Conservation (phyloP, 2,797 vertebrate species). For the Artibeus jamaicensis region DNA sequence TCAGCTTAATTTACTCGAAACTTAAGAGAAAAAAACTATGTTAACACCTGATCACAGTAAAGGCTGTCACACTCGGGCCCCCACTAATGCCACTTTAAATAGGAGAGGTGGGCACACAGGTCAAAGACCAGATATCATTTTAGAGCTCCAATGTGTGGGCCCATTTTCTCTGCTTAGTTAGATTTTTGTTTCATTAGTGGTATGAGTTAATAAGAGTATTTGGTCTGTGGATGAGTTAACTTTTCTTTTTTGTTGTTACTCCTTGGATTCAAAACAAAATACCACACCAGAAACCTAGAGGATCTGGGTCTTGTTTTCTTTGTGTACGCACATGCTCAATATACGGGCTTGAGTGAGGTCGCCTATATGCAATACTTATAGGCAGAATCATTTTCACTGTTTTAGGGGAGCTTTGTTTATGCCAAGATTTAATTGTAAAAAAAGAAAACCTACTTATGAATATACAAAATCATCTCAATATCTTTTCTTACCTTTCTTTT, state of each 20-base stretch:
- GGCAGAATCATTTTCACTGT: background rate
- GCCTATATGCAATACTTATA: background rate
- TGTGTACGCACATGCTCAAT: background rate
- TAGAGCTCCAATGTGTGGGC: slow-evolving; percentile 55
- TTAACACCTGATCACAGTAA: slow-evolving; percentile 56
- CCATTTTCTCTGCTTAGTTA: slow-evolving; percentile 73
- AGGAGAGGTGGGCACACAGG: slow-evolving; percentile 65
- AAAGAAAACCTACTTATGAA: background rate
- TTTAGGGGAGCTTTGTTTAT: background rate
- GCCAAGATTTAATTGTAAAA: background rate
- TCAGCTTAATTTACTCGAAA: slow-evolving; percentile 47
- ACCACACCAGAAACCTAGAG: background rate
- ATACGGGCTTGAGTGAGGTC: background rate
- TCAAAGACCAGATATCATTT: slow-evolving; percentile 61
- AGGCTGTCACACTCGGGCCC: slow-evolving; percentile 53
- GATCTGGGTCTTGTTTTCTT: background rate
- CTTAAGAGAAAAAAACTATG: slow-evolving; percentile 26
- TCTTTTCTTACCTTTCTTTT: background rate
- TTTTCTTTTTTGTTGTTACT: slow-evolving; percentile 43
- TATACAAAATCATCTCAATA: background rate
- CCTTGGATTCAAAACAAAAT: slow-evolving; percentile 58
- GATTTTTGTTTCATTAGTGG: slow-evolving; percentile 72
- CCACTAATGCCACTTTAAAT: slow-evolving; percentile 74
- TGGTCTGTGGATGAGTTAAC: slow-evolving; percentile 68
- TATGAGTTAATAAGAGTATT: slow-evolving; percentile 69